Evolutionary conservation across 2,797 vertebrate genomes (phyloP).

Genomic region (Cynopterus sphinx): DNA sequence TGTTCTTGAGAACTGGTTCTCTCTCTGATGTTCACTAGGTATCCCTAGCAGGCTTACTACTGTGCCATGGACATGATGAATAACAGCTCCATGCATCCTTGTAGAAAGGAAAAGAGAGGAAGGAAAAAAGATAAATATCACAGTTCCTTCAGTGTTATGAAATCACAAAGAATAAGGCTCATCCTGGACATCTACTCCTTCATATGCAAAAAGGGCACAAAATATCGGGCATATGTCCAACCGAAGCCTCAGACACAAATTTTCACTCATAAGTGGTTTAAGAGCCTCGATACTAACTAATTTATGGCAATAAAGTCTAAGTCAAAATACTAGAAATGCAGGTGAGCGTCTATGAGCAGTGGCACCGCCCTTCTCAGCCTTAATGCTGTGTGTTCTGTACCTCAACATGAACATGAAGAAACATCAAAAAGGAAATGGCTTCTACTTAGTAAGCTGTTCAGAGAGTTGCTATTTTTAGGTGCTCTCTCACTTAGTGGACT

Average conservation of each 20-base stretch:
- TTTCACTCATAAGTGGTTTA: conserved; percentile 62
- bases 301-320: conserved; percentile 34
- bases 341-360: background rate
- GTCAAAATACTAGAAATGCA: background rate
- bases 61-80: background rate
- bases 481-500: conserved; percentile 38
- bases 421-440: conserved; percentile 47
- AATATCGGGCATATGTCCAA: background rate
- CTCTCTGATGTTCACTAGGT: background rate
- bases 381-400: background rate
- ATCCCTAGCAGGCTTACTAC: background rate
- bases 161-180: background rate
- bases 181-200: background rate
- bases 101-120: background rate
- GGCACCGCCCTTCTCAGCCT: background rate
- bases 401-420: background rate
- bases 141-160: background rate
- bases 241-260: conserved; percentile 7
- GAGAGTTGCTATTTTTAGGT: conserved; percentile 54
- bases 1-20: background rate
- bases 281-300: conserved; percentile 52
- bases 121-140: background rate
- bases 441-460: conserved; percentile 15
- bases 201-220: background rate
- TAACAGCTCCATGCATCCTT: background rate